Evolutionary conservation across 2,113 vertebrate genomes (phyloP), one percentile per base, ranked within the genome.

Genomic region (Blennius ocellaris): DNA sequence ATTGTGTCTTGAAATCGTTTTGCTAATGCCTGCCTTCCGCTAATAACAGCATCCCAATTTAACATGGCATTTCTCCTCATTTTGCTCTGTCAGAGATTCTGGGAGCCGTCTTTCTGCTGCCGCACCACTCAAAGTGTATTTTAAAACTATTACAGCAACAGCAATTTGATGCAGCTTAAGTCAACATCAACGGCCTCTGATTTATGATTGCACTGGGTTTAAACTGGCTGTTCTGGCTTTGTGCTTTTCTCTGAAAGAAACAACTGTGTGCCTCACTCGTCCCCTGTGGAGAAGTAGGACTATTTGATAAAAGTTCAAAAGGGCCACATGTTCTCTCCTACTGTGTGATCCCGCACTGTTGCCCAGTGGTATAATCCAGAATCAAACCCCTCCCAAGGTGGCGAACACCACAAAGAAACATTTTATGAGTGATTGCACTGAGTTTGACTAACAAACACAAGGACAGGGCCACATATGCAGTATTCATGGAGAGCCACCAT

Each of bases 311-410:
- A 83, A 56, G 76, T 73, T 87, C 76, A 86, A 89, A 87, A 60
- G 66, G 16, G 48, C 68, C 84, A 80, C 76, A 87, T 86, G 80
- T 82, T 83, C 82, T 78, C 85, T 57, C 82, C 84, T 60, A 69
- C 60, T 50, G 81, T 45, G 79, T 85, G 80, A 88, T 87, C 77
- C 86, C 41, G 67, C 78, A 80, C 70, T 58, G 68, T 30, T 40
- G 69, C 74, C 63, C 41, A n/a, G 57, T 43, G 56, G 75, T 76
- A 72, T 71, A 83, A 87, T 84, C 82, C 79, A 54, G 64, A 87
- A 77, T 86, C 83, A 82, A 73, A 79, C 49, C 65, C 57, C 76
- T 65, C 80, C 68, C 52, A 75, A 81, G 74, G 70, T 65, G 78
- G 38, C 43, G 63, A 77, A 71, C 78, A 81, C 57, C 75, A 65